Evolutionary conservation across 2,888 invertebrate genomes (phyloP), one percentile per base, ranked within the genome.

Genomic region (Ormyrus labotus): DNA sequence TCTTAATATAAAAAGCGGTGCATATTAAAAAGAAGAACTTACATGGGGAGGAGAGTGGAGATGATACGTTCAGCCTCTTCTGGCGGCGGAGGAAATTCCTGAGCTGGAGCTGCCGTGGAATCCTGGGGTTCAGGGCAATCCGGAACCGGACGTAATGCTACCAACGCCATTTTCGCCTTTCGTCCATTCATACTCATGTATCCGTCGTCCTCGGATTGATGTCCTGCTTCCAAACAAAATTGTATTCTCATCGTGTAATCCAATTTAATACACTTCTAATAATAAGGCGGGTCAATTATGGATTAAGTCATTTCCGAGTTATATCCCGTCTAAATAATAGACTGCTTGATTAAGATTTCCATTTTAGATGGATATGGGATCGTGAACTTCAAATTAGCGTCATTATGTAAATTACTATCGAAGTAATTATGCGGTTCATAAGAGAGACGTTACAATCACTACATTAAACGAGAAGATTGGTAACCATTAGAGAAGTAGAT

Each of bases 111-210:
- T 85, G 89, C 88, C 77, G 89, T 87, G 78, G 85, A 84, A 87
- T 92, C 92, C 86, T 91, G 92, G 80, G 92, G 92, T 85, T 91
- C 91, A 80, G 92, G 91, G 91, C 90, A 87, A 93, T 94, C 92
- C 93, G 94, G 92, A 93, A 95, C 90, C 93, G 90, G 90, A 86
- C 90, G 90, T 82, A 90, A 81, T 82, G 89, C 90, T 85, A 90
- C 93, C 90, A 95, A 91, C 89, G 94, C 94, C 92, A 95, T 95
- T 91, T 95, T 95, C 85, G 95, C 94, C 91, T 95, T 95, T 90
- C 96, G 94, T 86, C 96, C 96, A 94, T 96, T 96, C 94, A 96
- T 96, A 92, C 96, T 96, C 96, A 96, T 96, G 92, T 96, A 96
- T 91, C 96, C 96, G 93, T 96, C 96, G 93, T 96, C 96, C 91